phyloP scores from a whole-genome alignment of 2,888 invertebrate species.

The Neocrepidodera transversa region DNA sequence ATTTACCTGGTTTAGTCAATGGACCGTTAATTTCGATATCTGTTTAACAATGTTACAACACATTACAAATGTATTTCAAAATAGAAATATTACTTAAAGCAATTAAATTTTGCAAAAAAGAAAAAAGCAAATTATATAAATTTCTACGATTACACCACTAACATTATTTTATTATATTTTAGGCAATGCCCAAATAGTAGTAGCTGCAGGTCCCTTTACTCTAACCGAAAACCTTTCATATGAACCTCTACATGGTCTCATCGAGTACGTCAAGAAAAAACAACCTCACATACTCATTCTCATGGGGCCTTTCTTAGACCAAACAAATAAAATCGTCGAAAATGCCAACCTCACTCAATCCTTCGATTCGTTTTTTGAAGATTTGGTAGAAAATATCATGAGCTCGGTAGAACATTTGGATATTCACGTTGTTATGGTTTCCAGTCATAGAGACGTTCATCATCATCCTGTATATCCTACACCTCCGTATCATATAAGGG shows the following conservation, averaged over 20 bases:
- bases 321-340: slow-evolving; percentile 65
- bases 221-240: slow-evolving; percentile 77
- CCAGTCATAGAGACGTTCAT: slow-evolving; percentile 80
- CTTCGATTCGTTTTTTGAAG: slow-evolving; percentile 78
- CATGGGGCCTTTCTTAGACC: slow-evolving; percentile 85
- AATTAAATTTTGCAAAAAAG: too few relatives aligned
- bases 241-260: slow-evolving; percentile 81
- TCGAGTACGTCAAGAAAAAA: slow-evolving; percentile 69
- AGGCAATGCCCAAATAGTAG: slow-evolving; percentile 68
- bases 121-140: too few relatives aligned
- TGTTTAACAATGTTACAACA: too few relatives aligned
- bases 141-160: too few relatives aligned
- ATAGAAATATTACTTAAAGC: too few relatives aligned
- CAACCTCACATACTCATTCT: slow-evolving; percentile 83
- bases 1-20: too few relatives aligned
- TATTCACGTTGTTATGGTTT: slow-evolving; percentile 64
- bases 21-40: too few relatives aligned
- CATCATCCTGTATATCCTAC: slow-evolving; percentile 85
- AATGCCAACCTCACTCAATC: slow-evolving; percentile 70
- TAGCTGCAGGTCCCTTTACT: slow-evolving; percentile 87
- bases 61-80: too few relatives aligned
- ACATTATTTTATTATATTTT: too few relatives aligned
- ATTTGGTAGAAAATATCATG: slow-evolving; percentile 71
- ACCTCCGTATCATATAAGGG: slow-evolving; percentile 70
- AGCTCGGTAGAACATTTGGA: slow-evolving; percentile 62